phyloP scores from a whole-genome alignment of 2,113 vertebrate genomes.

The Ahaetulla prasina region DNA sequence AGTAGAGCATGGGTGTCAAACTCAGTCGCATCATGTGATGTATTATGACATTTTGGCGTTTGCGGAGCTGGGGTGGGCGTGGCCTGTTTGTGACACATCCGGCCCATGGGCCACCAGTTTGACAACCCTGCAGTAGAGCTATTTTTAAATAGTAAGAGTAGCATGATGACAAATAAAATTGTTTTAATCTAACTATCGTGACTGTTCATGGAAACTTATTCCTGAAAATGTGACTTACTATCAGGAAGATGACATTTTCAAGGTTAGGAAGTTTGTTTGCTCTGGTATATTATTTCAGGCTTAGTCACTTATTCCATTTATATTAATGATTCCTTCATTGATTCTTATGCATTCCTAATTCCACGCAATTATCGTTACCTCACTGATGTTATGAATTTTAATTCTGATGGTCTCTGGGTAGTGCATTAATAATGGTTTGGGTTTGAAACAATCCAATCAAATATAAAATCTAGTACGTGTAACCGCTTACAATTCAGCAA shows the following conservation, averaged over 20 bases:
- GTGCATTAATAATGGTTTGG: neutral
- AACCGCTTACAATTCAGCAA: neutral
- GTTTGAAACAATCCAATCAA: neutral
- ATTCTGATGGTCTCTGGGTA: neutral
- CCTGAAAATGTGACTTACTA: neutral
- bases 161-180: neutral
- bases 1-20: no score
- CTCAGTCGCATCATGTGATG: no score
- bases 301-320: constrained; percentile 11
- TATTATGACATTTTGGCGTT: no score
- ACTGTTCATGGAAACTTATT: neutral
- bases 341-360: neutral
- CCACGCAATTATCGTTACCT: neutral
- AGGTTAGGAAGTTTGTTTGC: neutral
- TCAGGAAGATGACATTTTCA: neutral
- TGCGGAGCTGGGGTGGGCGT: no score
- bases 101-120: rapidly evolving
- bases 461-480: rapidly evolving
- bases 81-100: no score
- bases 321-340: constrained; percentile 1
- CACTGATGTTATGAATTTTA: neutral
- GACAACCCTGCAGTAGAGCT: no score
- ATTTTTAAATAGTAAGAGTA: neutral
- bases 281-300: neutral
- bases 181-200: neutral